A percentile compares a stretch with the other conserved stretches of the same genome.
phyloP scores from a whole-genome alignment of 2,113 vertebrate species.

The Pseudorasbora parva region DNA sequence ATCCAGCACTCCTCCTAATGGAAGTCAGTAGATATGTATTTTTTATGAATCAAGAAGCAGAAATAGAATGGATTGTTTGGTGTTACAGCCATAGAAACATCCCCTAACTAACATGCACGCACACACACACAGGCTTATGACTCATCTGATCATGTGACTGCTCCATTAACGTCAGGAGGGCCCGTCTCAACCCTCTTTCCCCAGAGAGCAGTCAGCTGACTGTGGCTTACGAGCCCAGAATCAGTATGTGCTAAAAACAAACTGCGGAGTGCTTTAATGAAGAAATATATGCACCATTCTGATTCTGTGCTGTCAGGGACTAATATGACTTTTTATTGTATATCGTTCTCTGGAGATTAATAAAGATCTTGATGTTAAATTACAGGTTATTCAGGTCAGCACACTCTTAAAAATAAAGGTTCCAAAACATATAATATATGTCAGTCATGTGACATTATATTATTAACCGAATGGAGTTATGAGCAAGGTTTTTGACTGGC shows the following conservation, averaged over 20 bases:
- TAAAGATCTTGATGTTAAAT: background rate
- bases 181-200: conserved; percentile 45
- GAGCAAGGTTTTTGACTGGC: too few species aligned
- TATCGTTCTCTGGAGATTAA: background rate
- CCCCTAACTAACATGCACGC: conserved; percentile 1
- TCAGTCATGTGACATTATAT: too few species aligned
- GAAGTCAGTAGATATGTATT: conserved; percentile 32
- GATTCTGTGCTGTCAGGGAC: background rate
- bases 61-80: conserved; percentile 29
- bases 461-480: too few species aligned
- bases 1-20: background rate
- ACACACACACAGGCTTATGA: conserved; percentile 38
- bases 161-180: conserved; percentile 51
- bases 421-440: too few species aligned
- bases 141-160: conserved; percentile 38
- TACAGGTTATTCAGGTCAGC: background rate
- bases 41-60: conserved; percentile 32
- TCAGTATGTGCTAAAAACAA: conserved; percentile 10
- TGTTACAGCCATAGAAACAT: background rate
- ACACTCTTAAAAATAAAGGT: too few species aligned
- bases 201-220: conserved; percentile 36
- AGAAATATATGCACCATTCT: background rate
- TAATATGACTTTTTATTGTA: background rate
- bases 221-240: conserved; percentile 27
- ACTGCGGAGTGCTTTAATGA: background rate